Base-by-base conservation (phyloP, 2,888 invertebrate species). In the Cerastis leucographa region DNA sequence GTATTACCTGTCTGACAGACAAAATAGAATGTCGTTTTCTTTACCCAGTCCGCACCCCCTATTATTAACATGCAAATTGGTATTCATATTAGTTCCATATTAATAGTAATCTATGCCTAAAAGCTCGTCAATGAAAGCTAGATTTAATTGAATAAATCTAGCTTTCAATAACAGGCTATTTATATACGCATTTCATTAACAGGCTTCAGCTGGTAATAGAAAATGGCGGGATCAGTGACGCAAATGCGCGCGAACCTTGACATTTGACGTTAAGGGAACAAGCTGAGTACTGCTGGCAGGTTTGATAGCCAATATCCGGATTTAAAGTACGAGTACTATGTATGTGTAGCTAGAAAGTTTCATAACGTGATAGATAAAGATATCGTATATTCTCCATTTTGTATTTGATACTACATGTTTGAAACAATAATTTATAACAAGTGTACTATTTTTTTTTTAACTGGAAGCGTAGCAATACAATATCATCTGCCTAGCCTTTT, bases 191-290 rank as follows among this genome's bases (percentile, higher is more conserved):
- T 85, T 84, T 80, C 74, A 83, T 78, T 79, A 81, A 59, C 79
- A 54, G 80, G 83, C 73, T 80, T 82, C 85, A 72, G 67, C 66
- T 76, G 66, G 69, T 84, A 78, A 87, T 79, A 76, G 71, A 75
- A 81, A 83, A 78, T 64, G 83, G 72, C 78, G 78, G 84, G 78
- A 75, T 74, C 77, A 71, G 35, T 89, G 89, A 89, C 88, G 89
- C 74, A 88, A 88, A 85, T 80, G 73, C 66, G 76, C 71, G 84
- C 72, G 87, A 90, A 87, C 90, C 82, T 81, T 91, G 91, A 88
- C 89, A 90, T 91, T 91, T 88, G 29, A 76, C 67, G 66, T 74
- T 69, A 73, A 78, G 68, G 76, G 68, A 65, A 67, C 69, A 67
- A 75, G 59, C 71, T 66, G 71, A 29, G 62, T 81, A 35, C 75